phyloP scores from a whole-genome alignment of 2,797 vertebrate species.

The Chrysocyon brachyurus region DNA sequence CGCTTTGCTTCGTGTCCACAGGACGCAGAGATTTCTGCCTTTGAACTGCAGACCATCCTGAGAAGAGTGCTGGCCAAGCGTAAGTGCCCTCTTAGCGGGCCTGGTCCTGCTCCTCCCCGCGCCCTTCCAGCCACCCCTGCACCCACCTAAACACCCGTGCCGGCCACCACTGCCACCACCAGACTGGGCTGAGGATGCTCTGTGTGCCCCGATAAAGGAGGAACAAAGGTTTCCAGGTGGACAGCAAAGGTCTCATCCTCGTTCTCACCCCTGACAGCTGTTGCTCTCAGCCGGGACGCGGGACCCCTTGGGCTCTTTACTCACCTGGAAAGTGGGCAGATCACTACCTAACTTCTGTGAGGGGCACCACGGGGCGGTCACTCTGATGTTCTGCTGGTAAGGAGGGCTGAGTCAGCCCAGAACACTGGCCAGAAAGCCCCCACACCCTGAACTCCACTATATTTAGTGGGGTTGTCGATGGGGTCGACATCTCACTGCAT shows the following conservation, averaged over 20 bases:
- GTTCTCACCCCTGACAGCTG: neutral
- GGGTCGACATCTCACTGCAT: accelerated
- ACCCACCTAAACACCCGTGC: neutral
- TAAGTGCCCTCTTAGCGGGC: conserved; percentile 85
- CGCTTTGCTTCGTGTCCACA: conserved; percentile 77
- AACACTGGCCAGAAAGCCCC: neutral
- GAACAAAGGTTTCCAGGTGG: neutral
- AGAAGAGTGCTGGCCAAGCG: conserved; percentile 92
- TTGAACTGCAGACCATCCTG: conserved; percentile 92
- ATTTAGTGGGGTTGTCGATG: accelerated
- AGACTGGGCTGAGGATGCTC: neutral
- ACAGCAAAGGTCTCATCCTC: neutral
- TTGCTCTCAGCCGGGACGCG: neutral
- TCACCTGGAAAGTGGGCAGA: neutral
- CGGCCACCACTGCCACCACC: accelerated
- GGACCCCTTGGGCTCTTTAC: neutral
- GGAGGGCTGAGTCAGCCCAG: neutral
- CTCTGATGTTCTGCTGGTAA: neutral
- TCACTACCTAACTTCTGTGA: neutral
- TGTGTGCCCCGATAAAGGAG: neutral
- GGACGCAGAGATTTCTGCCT: conserved; percentile 94
- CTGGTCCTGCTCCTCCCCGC: neutral
- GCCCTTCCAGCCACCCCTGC: neutral
- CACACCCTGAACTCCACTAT: accelerated
- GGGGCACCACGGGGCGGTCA: accelerated